Percentiles rank a stretch among this genome's conserved stretches.
These are phyloP conservation scores for Arge pagana DNA, from an alignment of 2,888 invertebrate species.

Conservation along the genomic window DNA sequence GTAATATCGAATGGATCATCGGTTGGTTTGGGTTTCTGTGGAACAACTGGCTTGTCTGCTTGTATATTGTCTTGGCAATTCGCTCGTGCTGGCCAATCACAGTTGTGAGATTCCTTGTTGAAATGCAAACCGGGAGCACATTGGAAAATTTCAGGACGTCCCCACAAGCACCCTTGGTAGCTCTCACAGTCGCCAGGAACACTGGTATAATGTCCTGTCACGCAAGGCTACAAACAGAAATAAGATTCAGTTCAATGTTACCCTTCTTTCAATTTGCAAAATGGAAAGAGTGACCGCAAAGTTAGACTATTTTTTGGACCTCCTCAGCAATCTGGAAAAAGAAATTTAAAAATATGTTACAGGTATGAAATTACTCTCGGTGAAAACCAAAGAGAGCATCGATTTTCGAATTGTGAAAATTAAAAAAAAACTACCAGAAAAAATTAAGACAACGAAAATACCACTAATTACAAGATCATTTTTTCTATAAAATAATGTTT, in stretches of 20 bases:
- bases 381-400: no score
- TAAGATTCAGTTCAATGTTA: neutral
- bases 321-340: no score
- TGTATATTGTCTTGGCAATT: constrained; percentile 61
- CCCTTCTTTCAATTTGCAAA: neutral
- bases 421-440: no score
- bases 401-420: no score
- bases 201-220: constrained; percentile 42
- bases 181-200: constrained; percentile 72
- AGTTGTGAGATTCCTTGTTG: constrained; percentile 68
- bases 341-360: no score
- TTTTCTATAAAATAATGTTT: no score
- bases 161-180: constrained; percentile 80
- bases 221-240: constrained; percentile 36
- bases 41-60: constrained; percentile 36
- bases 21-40: constrained; percentile 29
- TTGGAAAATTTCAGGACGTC: constrained; percentile 71
- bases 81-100: constrained; percentile 75
- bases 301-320: neutral
- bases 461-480: no score
- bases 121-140: constrained; percentile 81
- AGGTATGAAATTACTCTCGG: no score
- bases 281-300: neutral
- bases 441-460: no score
- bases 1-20: constrained; percentile 40